Evolutionary conservation across 2,888 invertebrate species (phyloP), one percentile per base, ranked within the genome.

Genomic region (Leptothorax acervorum): DNA sequence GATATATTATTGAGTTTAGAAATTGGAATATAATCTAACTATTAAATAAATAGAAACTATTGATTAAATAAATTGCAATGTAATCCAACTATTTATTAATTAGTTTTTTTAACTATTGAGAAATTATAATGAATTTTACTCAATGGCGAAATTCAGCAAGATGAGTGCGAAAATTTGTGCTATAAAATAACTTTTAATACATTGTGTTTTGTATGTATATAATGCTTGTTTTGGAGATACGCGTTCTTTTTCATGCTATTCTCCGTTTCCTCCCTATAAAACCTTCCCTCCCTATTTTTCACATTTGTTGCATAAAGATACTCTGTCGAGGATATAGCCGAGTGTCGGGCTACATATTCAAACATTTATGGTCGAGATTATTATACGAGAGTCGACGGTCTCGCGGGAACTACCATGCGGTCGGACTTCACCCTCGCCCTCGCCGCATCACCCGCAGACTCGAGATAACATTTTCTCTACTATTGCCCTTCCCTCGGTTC

Each of bases 401-500:
- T 85, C 91, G 45, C 65, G 91, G 90, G 91, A 87, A 79, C 65
- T 23, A 71, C 78, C 75, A 60, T 79, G 88, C 70, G 86, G 75
- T 71, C 68, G 70, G 57, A 60, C 74, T 82, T 87, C 86, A 87
- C 91, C 91, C 91, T 92, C 90, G 63, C 91, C 91, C 91, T 92
- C 90, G 63, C 23, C 48, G 89, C 88, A 90, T 93, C 91, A 92
- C 91, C 92, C 92, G 91, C 88, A 89, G 87, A 88, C 85, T 85
- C 86, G 91, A 91, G 93, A 93, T 93, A 93, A 92, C 92, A 92
- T 90, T 90, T 86, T 66, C 90, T 84, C 87, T 86, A 74, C 83
- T 74, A 83, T 87, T 86, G 82, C 39, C 83, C 39, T 28, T 3
- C 28, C 39, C 15, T 83, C 88, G 39, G 12, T 35, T 74, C 39